phyloP scores from a whole-genome alignment of 2,797 vertebrate genomes.

The Molossus alvarezi region DNA sequence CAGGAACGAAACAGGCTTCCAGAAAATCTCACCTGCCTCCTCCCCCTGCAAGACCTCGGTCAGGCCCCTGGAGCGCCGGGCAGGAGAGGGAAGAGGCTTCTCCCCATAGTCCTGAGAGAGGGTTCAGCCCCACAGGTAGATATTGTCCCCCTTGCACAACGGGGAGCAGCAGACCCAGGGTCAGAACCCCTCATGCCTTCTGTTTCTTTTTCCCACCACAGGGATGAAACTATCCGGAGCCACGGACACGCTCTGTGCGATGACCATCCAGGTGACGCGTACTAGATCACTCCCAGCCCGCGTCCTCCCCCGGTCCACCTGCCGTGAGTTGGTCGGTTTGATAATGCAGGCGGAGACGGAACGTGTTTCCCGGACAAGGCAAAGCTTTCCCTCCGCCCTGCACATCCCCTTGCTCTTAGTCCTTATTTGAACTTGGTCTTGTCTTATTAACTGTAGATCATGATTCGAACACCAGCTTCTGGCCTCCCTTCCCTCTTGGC shows the following conservation, averaged over 20 bases:
- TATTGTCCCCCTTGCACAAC: background rate
- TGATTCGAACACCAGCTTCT: background rate
- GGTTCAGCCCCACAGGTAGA: background rate
- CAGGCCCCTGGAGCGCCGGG: background rate
- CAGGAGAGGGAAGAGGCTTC: background rate
- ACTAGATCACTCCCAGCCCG: background rate
- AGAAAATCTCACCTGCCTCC: background rate
- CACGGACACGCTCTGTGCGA: too few relatives aligned
- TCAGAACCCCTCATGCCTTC: background rate
- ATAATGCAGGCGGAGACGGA: background rate
- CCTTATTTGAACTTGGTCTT: constrained; percentile 22
- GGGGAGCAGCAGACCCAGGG: background rate
- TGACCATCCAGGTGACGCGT: too few relatives aligned
- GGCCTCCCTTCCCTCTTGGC: background rate
- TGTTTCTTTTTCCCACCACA: background rate
- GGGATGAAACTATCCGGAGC: background rate
- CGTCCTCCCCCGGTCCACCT: too few relatives aligned
- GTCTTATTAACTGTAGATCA: background rate
- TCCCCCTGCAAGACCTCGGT: background rate
- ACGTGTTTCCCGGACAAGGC: background rate
- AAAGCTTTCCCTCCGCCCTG: background rate
- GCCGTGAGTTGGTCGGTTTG: background rate
- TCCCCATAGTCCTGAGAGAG: background rate
- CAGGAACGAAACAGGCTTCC: background rate
- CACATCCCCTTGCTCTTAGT: background rate